Percentiles rank a stretch among this genome's conserved stretches.
These are phyloP conservation scores for Hartigia nigra DNA, from an alignment of 2,888 invertebrate genomes.

Conservation along the genomic window DNA sequence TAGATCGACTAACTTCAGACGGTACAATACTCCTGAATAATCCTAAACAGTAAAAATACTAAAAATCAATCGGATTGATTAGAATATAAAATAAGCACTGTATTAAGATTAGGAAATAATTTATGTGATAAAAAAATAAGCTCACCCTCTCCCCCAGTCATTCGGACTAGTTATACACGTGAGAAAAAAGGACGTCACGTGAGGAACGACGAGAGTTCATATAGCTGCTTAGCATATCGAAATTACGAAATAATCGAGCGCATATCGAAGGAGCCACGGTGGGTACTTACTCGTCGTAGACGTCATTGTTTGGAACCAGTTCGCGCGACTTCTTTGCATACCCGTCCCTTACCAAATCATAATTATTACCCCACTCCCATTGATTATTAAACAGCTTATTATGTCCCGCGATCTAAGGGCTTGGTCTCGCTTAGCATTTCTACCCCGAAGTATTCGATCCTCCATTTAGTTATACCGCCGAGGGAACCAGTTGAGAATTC, in stretches of 20 bases:
- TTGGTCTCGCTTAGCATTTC: conserved; percentile 5
- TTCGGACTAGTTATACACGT: neutral
- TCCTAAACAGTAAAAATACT: neutral
- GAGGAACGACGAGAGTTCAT: neutral
- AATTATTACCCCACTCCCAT: conserved; percentile 61
- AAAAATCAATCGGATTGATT: neutral
- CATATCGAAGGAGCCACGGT: conserved; percentile 53
- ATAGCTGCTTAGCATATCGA: conserved; percentile 58
- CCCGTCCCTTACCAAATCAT: conserved; percentile 55
- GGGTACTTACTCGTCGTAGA: conserved; percentile 26
- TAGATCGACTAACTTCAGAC: no score
- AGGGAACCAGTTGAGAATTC: neutral
- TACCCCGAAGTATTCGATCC: neutral
- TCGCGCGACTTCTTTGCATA: conserved; percentile 61
- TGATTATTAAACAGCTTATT: conserved; percentile 63
- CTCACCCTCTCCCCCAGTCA: neutral
- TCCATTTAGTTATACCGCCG: neutral
- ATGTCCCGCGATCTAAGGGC: conserved; percentile 12
- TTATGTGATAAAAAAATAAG: neutral
- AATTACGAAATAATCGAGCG: conserved; percentile 64
- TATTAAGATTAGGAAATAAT: neutral
- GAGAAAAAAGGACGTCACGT: neutral
- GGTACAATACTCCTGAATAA: neutral
- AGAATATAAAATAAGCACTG: neutral
- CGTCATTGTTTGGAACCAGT: conserved; percentile 65